phyloP scores from a whole-genome alignment of 2,888 invertebrate genomes.

The Aphelenchoides bicaudatus region DNA sequence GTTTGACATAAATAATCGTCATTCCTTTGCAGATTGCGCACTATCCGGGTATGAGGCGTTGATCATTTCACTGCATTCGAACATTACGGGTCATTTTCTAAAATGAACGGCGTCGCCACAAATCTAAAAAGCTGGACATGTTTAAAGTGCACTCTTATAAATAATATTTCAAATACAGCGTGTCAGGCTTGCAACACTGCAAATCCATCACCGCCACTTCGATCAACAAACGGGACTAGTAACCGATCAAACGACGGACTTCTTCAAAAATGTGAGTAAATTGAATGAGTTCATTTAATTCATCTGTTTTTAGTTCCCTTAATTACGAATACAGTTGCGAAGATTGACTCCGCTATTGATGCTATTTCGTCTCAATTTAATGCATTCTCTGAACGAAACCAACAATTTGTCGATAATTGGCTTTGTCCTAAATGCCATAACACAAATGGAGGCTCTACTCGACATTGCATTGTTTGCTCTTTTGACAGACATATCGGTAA shows the following conservation, averaged over 20 bases:
- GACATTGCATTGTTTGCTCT: constrained; percentile 20
- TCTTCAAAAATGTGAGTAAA: not conserved
- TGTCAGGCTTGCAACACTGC: too few species aligned
- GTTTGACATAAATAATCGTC: too few species aligned
- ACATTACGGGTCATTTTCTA: too few species aligned
- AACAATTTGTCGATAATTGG: too few species aligned
- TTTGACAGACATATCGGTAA: constrained; percentile 18
- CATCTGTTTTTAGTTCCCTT: constrained; percentile 24
- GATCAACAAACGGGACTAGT: not conserved
- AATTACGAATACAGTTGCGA: constrained; percentile 27
- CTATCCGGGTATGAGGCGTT: too few species aligned
- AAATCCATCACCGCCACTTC: constrained; percentile 4
- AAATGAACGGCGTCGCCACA: too few species aligned
- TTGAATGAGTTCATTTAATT: constrained; percentile 9
- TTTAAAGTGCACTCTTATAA: too few species aligned
- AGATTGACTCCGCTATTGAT: constrained; percentile 26
- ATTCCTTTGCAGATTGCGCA: too few species aligned
- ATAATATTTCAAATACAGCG: too few species aligned
- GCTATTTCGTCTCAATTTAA: constrained; percentile 1
- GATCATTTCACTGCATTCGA: too few species aligned
- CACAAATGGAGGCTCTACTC: constrained; percentile 8
- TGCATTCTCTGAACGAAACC: constrained; percentile 6
- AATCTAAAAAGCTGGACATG: too few species aligned
- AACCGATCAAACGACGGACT: not conserved
- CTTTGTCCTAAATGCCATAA: constrained; percentile 21